Evolutionary conservation across 2,888 invertebrate genomes (phyloP), one percentile per base, ranked within the genome.

Genomic region (Dryomyza anilis): DNA sequence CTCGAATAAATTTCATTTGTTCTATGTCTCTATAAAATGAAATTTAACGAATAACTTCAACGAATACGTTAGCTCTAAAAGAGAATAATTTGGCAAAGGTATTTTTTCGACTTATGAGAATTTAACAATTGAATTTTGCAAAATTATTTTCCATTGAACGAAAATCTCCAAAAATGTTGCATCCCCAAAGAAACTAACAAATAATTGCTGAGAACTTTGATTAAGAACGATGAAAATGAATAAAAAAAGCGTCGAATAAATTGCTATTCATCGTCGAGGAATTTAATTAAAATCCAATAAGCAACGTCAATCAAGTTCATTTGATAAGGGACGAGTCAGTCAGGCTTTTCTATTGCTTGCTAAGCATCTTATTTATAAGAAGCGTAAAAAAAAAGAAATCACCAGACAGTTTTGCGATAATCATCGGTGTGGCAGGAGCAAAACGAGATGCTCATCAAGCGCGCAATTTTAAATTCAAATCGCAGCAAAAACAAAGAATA

Each of bases 231-330:
- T 7, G 5, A 25, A 8, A 12, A n/a, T 5, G n/a, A 50, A 25
- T 19, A 23, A 16, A 23, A 25, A 23, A 48, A 19, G 10, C 14
- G 19, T 19, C 25, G 27, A 50, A 27, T 27, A 50, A 25, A 50
- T 50, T 25, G 50, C 10, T 23, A 56, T 27, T 57, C 48, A 52
- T 59, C 53, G 29, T 30, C 29, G 43, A n/a, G 30, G 45, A 39
- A 55, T 57, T 64, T 58, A 58, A 64, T 58, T 64, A 58, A 64
- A 64, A 53, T 50, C 64, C 27, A 58, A 48, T 48, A 63, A 56
- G 48, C 23, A 63, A 57, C 36, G 56, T 27, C 56, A 63, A 57
- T 63, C 57, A 56, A 14, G n/a, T n/a, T 58, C 58, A 12, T 19
- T 19, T 12, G 39, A 52, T 27, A 8, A 56, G 21, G 23, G 7